Base-by-base conservation (phyloP, 1,140 invertebrate genomes). In the Lasaia peninsularis region DNA sequence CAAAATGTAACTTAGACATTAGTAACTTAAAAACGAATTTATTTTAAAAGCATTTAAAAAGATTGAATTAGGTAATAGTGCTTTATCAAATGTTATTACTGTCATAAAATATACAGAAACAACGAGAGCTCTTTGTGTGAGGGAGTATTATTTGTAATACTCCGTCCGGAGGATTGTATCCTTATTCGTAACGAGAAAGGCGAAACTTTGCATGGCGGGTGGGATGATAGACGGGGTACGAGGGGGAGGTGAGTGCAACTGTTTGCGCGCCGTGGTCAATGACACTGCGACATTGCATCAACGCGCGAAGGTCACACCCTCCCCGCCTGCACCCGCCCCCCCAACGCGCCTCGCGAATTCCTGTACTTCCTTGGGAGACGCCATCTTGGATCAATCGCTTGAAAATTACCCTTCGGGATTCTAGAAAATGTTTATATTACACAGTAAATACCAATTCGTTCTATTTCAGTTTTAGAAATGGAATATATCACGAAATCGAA, bases 261-360 rank as follows among this genome's bases (percentile, higher is more conserved):
- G 78, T 78, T 80, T 76, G 83, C 80, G 75, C 69, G 71, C 68
- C 68, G 80, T 85, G 80, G 82, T 85, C 82, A 86, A 87, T 84
- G 81, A 85, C 84, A 84, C 79, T 72, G 73, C 84, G 82, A 85
- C 82, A 85, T 86, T 87, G 81, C 84, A 85, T 86, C 80, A 82
- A 81, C 80, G 80, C 80, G 80, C 84, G 84, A 86, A 85, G 84
- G 81, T 84, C 83, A 85, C 78, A 56, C 79, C 74, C 68, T 58
- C 63, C 71, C 58, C 68, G 50, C 67, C 52, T 69, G 62, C 69
- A 59, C 60, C 64, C 59, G 28, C 60, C 35, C 61, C n/a, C 69
- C 72, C 65, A 73, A 69, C 70, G 69, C 73, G 72, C 69, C 69
- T 78, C 65, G 76, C 78, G 68, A 84, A 84, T 84, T 86, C 83